These are phyloP conservation scores for Leucania comma DNA, from an alignment of 2,888 invertebrate genomes.

Conservation along the genomic window DNA sequence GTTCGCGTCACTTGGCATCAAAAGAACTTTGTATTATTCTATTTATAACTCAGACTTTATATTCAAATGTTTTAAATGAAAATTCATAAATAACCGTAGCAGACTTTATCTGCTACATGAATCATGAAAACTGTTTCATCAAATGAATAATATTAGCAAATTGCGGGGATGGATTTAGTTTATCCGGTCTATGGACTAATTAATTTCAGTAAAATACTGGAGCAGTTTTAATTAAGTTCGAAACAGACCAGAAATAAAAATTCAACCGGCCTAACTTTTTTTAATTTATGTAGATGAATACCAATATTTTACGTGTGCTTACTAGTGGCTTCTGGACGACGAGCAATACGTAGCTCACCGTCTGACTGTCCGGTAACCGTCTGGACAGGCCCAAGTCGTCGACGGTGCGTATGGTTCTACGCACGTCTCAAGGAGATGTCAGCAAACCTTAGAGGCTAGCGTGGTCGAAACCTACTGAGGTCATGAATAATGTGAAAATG, in stretches of 20 bases:
- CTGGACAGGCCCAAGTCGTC: too few relatives aligned
- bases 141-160: conserved; percentile 52
- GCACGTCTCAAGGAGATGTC: too few relatives aligned
- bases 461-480: too few relatives aligned
- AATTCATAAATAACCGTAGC: conserved; percentile 19
- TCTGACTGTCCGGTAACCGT: too few relatives aligned
- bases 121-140: conserved; percentile 48
- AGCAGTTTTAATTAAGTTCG: conserved; percentile 63
- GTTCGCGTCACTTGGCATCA: not conserved
- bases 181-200: conserved; percentile 48
- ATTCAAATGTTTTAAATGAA: conserved; percentile 27
- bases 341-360: too few relatives aligned
- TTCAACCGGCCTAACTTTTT: not conserved
- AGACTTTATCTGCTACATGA: conserved; percentile 25
- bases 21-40: not conserved
- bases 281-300: not conserved
- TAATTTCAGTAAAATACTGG: conserved; percentile 52
- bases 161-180: conserved; percentile 42
- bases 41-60: conserved; percentile 2
- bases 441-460: too few relatives aligned
- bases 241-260: conserved; percentile 57
- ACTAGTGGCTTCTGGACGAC: too few relatives aligned
- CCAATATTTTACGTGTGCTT: too few relatives aligned
- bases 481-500: too few relatives aligned
- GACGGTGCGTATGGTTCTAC: too few relatives aligned